These are phyloP conservation scores for Lasioglossum zephyrum DNA, from an alignment of 2,888 invertebrate species.

Conservation along the genomic window DNA sequence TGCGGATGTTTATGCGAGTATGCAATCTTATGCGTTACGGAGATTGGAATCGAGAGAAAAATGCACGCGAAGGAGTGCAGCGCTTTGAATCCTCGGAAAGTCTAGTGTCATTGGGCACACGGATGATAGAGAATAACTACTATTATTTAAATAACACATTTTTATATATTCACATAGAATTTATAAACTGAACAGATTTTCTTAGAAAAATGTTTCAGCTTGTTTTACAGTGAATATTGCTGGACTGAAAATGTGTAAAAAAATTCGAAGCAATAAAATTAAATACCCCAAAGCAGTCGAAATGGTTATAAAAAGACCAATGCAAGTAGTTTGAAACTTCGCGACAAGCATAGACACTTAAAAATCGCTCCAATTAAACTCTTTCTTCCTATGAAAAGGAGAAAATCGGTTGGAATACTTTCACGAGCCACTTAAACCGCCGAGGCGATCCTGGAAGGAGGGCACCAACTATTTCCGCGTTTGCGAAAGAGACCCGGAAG, in stretches of 20 bases:
- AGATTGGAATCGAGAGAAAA: neutral
- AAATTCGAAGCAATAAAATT: neutral
- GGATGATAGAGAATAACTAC: too few species aligned
- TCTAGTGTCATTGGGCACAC: too few species aligned
- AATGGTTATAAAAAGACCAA: too few species aligned
- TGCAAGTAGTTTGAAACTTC: neutral
- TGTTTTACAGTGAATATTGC: too few species aligned
- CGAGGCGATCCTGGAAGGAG: neutral
- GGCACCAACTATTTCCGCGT: constrained; percentile 9
- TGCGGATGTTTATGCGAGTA: neutral
- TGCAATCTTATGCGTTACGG: neutral
- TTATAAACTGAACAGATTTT: too few species aligned
- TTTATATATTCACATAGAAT: too few species aligned
- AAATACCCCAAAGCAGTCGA: too few species aligned
- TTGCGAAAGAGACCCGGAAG: constrained; percentile 1
- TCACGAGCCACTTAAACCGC: neutral
- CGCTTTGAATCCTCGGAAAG: neutral
- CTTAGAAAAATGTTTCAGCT: too few species aligned
- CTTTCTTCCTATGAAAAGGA: neutral
- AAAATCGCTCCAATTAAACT: neutral
- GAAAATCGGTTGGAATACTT: constrained; percentile 1
- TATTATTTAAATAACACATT: too few species aligned
- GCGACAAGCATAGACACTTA: neutral
- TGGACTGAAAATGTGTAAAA: neutral
- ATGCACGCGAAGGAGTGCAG: neutral